Base-by-base conservation (phyloP, 2,797 vertebrate genomes). In the Chelon labrosus region DNA sequence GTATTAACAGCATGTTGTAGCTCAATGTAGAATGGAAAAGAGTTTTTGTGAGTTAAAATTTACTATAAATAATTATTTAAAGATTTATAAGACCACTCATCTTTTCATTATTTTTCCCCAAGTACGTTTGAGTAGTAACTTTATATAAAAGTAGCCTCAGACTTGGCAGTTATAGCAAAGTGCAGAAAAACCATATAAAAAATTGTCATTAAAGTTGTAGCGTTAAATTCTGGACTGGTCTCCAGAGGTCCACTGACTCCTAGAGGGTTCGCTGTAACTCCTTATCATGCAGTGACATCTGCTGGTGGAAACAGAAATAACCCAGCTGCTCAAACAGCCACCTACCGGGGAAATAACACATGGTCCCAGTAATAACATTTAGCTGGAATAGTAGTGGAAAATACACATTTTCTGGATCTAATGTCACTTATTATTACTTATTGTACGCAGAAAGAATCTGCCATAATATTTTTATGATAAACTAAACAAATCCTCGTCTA, bases 221-320 rank as follows among this genome's bases (percentile, higher is more conserved):
- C 25, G 31, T 2, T 69, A 11, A 8, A 19, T 27, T 55, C 17
- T 46, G 16, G 20, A 51, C 44, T 19, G 0, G 3, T 59, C 39
- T 58, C 42, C 50, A 61, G 61, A 55, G 37, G 47, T 68, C 35
- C 52, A 41, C 13, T 53, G 14, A 61, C 41, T 44, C 37, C 2
- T 50, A 31, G 22, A 51, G 46, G 50, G 27, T 25, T 22, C 1
- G 12, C 20, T 16, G 1, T 6, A 22, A 65, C 10, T 63, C 4
- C 6, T 77, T 37, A 56, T 60, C 59, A 11, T 64, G 55, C 39
- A 87, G 61, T 25, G 85, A 74, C 90, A 65, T 73, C 90, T 90
- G 71, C 81, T 89, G 89, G 85, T 74, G 13, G 16, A 37, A 41
- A 13, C 25, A 38, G 10, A 3, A 46, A 60, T 3, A 10, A 3